A percentile compares a stretch with the other conserved stretches of the same genome.
phyloP scores from a whole-genome alignment of 1,140 invertebrate genomes.

The Lepeophtheirus salmonis region DNA sequence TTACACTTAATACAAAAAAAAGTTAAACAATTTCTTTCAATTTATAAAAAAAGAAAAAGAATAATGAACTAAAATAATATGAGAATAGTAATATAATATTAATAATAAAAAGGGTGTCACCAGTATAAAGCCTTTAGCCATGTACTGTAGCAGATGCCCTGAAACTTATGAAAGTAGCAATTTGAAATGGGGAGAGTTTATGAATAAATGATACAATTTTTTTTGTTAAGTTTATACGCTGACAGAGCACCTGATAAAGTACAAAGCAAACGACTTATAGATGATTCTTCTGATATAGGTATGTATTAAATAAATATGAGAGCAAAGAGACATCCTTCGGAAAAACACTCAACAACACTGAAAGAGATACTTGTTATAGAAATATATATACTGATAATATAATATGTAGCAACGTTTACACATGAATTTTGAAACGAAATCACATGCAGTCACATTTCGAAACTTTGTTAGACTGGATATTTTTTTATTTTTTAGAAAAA shows the following conservation, averaged over 20 bases:
- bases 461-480: neutral
- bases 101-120: neutral
- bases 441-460: neutral
- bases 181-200: neutral
- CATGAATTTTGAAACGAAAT: neutral
- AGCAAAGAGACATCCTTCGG: neutral
- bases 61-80: neutral
- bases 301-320: neutral
- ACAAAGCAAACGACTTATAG: neutral
- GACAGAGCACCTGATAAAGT: neutral
- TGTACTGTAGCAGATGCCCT: neutral
- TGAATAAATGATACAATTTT: no score
- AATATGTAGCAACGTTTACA: neutral
- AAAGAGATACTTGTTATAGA: no score
- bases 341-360: no score
- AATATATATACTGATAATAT: neutral
- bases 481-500: neutral
- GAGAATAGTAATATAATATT: no score
- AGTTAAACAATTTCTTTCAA: neutral
- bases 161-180: neutral
- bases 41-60: neutral
- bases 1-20: neutral
- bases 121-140: neutral
- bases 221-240: no score
- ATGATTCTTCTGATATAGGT: neutral